Evolutionary conservation across 2,113 vertebrate species (phyloP).

Genomic region (Datnioides undecimradiatus): DNA sequence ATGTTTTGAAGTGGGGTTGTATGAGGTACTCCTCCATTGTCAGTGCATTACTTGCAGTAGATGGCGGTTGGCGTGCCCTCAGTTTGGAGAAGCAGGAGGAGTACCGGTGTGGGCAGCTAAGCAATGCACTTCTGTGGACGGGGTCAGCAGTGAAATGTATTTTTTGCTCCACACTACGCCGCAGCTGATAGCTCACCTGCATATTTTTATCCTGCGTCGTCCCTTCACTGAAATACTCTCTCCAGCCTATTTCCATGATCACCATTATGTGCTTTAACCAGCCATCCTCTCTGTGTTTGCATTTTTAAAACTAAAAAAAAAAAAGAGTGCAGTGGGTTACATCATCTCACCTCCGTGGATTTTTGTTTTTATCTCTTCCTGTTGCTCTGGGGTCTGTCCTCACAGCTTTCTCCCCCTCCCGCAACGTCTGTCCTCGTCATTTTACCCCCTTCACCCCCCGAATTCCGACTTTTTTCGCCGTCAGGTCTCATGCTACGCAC

Average conservation of each 20-base stretch:
- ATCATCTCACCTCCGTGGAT: not conserved
- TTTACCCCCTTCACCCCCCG: not conserved
- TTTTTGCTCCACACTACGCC: no score
- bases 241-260: no score
- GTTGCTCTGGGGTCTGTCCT: conserved; percentile 8
- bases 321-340: not conserved
- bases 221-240: no score
- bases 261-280: not conserved
- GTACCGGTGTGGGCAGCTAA: no score
- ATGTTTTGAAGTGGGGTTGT: no score
- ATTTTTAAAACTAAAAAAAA: no score
- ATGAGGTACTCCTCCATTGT: no score
- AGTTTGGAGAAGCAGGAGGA: no score
- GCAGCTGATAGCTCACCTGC: not conserved
- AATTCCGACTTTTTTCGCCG: conserved; percentile 7
- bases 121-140: no score
- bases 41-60: no score
- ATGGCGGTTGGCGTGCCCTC: no score
- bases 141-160: no score
- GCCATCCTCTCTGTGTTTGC: not conserved
- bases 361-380: not conserved
- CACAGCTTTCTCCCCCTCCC: not conserved
- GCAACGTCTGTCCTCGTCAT: not conserved
- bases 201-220: not conserved
- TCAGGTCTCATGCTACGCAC: conserved; percentile 21